Evolutionary conservation across 2,888 invertebrate genomes (phyloP), one percentile per base, ranked within the genome.

Genomic region (Strigamia maritima): DNA sequence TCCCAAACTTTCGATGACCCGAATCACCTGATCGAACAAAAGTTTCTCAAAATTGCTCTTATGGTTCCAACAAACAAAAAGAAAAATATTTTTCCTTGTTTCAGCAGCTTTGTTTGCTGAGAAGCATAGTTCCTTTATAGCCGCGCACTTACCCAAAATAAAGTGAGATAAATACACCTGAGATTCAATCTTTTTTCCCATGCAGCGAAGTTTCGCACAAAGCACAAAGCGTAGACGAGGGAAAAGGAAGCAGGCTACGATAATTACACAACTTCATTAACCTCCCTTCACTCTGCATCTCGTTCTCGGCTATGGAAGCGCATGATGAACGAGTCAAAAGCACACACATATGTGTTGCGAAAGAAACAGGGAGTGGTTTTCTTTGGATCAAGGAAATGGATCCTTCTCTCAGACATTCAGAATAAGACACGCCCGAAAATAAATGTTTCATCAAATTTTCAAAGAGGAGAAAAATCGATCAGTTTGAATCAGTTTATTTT

Each of bases 101-200:
- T 60, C 22, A 22, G 22, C 19, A 60, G 6, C 24, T 19, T 4
- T 60, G 19, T 60, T 60, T 60, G 24, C 19, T 60, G 2, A 2
- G 60, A 19, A 60, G 60, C 60, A 19, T 6, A 44, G 40, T 44
- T 19, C 22, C 60, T 60, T 60, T 60, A 60, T 6, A 19, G 10
- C 60, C 2, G 60, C 10, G 24, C 60, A 19, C 60, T 60, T 19
- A 60, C 6, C 22, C 60, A 19, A 60, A 60, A 60, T 60, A 60
- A 60, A 60, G 60, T 19, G 60, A 60, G 24, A 24, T 60, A 60
- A 60, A 60, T 60, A 60, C 60, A 60, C 60, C 60, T 60, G 60
- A 60, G 60, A 60, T 60, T 60, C 16, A 60, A 19, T 16, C 60
- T 16, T 60, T 60, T 60, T 60, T 60, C n/a, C 2, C 24, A 6